Evolutionary conservation across 2,797 vertebrate genomes (phyloP), one percentile per base, ranked within the genome.

Genomic region (Amblyopsis hoosieri): DNA sequence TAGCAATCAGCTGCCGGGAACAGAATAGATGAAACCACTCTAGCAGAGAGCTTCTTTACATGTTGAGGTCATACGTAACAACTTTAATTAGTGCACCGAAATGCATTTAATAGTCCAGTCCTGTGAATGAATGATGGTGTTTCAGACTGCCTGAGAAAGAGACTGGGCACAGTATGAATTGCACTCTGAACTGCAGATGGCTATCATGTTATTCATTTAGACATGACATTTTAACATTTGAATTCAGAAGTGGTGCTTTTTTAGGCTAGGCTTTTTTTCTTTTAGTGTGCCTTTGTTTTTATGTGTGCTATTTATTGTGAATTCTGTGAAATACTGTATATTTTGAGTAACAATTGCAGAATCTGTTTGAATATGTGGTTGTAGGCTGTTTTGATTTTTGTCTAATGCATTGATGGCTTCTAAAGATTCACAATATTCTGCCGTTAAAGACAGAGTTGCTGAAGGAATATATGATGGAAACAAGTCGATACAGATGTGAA

Each of bases 191-290:
- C 63, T 67, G 70, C 62, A 71, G 72, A 83, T 70, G 62, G 54
- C 62, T 73, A 71, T 71, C 62, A 45, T 80, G 66, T 81, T 82
- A 84, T 84, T 87, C 81, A 80, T 86, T 85, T 61, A 83, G 75
- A 79, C 62, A 84, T 81, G 54, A 31, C 31, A 37, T 48, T 48
- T 48, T n/a, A 12, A 78, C 80, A 85, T 87, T 85, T 85, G 66
- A 69, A 83, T 81, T 80, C 76, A 76, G 64, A 74, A 73, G 66
- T 54, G 60, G 61, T 75, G 55, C 56, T 75, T 51, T 69, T 53
- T 66, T 76, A 78, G 67, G 31, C 69, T 45, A 13, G 72, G 72
- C 78, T 81, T 49, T 7, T 37, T 67, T 37, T 67, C 23, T 42
- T 65, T 67, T 11, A 33, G 48, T 3, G 50, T 63, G 52, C 52